phyloP scores from a whole-genome alignment of 2,113 vertebrate species.

The Xerus inauris region DNA sequence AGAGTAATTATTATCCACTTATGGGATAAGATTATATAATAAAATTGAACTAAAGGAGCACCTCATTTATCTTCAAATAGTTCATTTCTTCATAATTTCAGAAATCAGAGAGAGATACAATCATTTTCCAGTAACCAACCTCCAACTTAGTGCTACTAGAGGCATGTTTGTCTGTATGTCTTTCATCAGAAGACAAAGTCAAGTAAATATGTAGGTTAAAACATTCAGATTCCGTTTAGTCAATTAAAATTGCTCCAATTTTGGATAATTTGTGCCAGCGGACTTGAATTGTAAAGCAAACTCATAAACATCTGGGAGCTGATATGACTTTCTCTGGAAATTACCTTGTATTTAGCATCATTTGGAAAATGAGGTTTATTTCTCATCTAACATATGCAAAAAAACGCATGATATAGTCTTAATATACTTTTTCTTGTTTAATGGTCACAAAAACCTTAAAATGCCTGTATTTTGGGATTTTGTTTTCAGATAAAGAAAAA shows the following conservation, averaged over 20 bases:
- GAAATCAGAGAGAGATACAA: neutral
- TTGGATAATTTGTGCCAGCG: neutral
- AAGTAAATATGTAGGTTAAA: neutral
- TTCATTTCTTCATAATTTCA: conserved; percentile 3
- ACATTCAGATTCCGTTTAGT: neutral
- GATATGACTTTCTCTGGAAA: neutral
- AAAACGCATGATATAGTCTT: neutral
- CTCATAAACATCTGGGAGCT: neutral
- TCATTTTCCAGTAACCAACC: neutral
- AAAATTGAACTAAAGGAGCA: conserved; percentile 10
- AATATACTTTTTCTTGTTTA: neutral
- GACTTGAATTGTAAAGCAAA: conserved; percentile 37
- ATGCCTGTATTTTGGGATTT: neutral
- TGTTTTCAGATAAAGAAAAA: conserved; percentile 26
- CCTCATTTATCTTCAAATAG: neutral
- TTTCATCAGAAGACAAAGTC: neutral
- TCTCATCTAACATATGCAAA: neutral
- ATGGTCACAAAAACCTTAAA: neutral
- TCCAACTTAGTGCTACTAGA: neutral
- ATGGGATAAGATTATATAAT: neutral
- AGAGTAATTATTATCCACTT: neutral
- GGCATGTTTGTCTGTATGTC: neutral
- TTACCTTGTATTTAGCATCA: neutral
- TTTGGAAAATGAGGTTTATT: neutral
- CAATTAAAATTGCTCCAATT: neutral